Base-by-base conservation (phyloP, 2,797 vertebrate genomes). In the Eleutherodactylus coqui region DNA sequence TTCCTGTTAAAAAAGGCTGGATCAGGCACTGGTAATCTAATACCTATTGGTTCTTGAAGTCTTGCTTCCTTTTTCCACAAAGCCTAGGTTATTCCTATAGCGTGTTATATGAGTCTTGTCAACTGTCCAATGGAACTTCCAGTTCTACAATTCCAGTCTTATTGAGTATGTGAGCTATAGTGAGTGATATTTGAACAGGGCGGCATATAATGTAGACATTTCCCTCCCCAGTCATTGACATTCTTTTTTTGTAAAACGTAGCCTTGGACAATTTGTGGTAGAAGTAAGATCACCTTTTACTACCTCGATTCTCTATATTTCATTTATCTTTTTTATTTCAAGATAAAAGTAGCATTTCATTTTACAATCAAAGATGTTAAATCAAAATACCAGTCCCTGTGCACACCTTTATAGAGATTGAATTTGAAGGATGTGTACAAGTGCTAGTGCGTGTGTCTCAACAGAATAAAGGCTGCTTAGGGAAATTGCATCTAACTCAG, bases 281-380 rank as follows among this genome's bases (percentile, higher is more conserved):
- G 64, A 21, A 24, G 34, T 47, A 72, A 51, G 32, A 70, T 72
- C 79, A 82, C 79, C 79, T 82, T 70, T 72, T 82, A 36, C 45
- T 70, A 34, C 64, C 34, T 82, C 64, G 41, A 34, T 51, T 82
- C 79, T 72, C 21, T 53, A 70, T 82, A 82, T 82, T 70, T 82
- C 64, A 82, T 82, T 82, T 79, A 53, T 51, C 45, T 38, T 55
- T 80, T 72, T 82, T 82, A 72, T 82, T 82, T 83, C n/a, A 24
- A 60, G 81, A 83, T 73, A 83, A 83, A 83, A 83, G 67, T 45
- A 75, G 17, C 69, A 75, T 58, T 83, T 83, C 51, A 83, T 75
- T 83, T 83, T 75, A 75, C 49, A 83, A 75, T 83, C 81, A 83
- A 83, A 83, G 67, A 70, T 75, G 49, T 47, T 83, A 75, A 83